Conservation (phyloP, 2,797 vertebrate genomes). For the Acanthis flammea region DNA sequence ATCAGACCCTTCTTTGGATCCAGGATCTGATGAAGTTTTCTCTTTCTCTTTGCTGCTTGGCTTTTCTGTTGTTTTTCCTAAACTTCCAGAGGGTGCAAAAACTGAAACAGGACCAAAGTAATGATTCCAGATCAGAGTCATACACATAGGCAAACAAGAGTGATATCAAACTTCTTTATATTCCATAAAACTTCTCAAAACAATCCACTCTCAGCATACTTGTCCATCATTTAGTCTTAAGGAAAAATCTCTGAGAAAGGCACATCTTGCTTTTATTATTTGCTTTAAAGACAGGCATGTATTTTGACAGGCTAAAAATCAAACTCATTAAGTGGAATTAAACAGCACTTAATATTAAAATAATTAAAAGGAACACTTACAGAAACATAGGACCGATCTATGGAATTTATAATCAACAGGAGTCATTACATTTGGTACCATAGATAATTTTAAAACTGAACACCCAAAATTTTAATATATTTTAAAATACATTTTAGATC, state of each 20-base stretch:
- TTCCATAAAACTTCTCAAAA: background rate
- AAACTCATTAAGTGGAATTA: constrained; percentile 10
- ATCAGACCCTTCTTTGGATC: constrained; percentile 82
- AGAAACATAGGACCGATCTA: constrained; percentile 1
- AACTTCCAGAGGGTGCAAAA: constrained; percentile 77
- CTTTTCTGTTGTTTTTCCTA: constrained; percentile 81
- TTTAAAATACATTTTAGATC: constrained; percentile 27
- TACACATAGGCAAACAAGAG: constrained; percentile 29
- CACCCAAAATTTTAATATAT: constrained; percentile 3
- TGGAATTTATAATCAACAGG: background rate
- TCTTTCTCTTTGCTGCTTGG: constrained; percentile 82
- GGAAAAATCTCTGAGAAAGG: constrained; percentile 29
- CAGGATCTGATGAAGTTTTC: constrained; percentile 78
- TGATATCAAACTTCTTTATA: constrained; percentile 4
- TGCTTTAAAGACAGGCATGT: constrained; percentile 24
- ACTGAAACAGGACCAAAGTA: constrained; percentile 71
- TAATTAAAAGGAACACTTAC: constrained; percentile 11
- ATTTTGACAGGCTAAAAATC: constrained; percentile 18
- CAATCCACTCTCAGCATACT: background rate
- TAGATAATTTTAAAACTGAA: background rate
- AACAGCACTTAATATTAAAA: constrained; percentile 24
- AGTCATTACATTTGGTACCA: background rate
- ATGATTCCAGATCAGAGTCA: constrained; percentile 44
- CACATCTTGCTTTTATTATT: constrained; percentile 48
- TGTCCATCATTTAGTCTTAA: background rate